These are phyloP conservation scores for Etheostoma spectabile DNA, from an alignment of 2,113 vertebrate species.

Conservation along the genomic window DNA sequence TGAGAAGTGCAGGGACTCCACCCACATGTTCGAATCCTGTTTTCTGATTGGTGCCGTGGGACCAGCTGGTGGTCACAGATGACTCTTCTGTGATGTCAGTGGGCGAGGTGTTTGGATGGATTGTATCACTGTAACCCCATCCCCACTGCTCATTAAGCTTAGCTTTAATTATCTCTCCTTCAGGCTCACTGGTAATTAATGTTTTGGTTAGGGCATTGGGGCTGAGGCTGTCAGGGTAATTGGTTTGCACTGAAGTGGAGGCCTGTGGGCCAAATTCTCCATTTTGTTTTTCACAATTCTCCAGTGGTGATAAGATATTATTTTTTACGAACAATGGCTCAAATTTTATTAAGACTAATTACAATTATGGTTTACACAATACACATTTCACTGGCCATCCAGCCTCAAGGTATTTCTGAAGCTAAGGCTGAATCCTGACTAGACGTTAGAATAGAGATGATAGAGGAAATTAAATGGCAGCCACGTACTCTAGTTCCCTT, in stretches of 20 bases:
- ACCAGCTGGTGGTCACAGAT: constrained; percentile 22
- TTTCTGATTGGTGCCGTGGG: constrained; percentile 41
- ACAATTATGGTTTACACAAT: constrained; percentile 12
- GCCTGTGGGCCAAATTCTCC: constrained; percentile 48
- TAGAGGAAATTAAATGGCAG: constrained; percentile 15
- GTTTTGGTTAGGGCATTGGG: constrained; percentile 64
- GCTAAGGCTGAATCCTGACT: constrained; percentile 18
- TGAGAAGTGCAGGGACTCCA: neutral
- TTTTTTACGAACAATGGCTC: constrained; percentile 37
- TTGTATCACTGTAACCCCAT: constrained; percentile 66
- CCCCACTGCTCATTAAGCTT: constrained; percentile 60
- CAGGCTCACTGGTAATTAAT: constrained; percentile 67
- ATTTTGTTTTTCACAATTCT: constrained; percentile 44
- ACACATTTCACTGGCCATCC: constrained; percentile 1
- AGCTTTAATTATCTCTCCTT: constrained; percentile 68
- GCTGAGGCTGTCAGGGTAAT: constrained; percentile 69
- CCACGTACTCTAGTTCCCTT: neutral
- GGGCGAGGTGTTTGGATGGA: constrained; percentile 58
- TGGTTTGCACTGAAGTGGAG: constrained; percentile 64
- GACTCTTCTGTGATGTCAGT: constrained; percentile 53
- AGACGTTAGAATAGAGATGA: neutral
- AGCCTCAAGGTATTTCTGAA: constrained; percentile 31
- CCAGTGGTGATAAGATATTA: constrained; percentile 43
- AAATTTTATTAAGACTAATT: constrained; percentile 46
- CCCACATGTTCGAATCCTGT: constrained; percentile 30